phyloP scores from a whole-genome alignment of 2,113 vertebrate genomes.

The Speoplatyrhinus poulsoni region DNA sequence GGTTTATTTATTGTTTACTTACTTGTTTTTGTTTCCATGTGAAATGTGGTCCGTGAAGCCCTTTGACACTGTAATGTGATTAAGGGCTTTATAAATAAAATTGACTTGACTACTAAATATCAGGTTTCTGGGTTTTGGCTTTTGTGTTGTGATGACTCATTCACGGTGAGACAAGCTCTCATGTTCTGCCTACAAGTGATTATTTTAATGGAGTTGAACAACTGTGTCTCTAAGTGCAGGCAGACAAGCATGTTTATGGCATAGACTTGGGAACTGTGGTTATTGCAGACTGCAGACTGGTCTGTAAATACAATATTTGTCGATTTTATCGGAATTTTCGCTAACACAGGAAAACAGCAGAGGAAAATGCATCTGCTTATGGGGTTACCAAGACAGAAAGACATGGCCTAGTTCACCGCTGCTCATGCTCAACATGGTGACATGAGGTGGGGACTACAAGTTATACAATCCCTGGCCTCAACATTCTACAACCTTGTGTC shows the following conservation, averaged over 20 bases:
- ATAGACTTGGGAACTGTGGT: conserved; percentile 26
- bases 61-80: too few species aligned
- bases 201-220: conserved; percentile 14
- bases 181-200: conserved; percentile 28
- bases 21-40: too few species aligned
- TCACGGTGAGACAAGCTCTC: conserved; percentile 5
- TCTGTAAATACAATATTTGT: too few species aligned
- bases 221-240: conserved; percentile 29
- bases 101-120: neutral
- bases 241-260: conserved; percentile 26
- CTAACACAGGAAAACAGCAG: neutral
- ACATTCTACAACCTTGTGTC: conserved; percentile 17
- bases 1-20: too few species aligned
- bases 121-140: neutral
- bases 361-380: neutral
- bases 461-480: conserved; percentile 45
- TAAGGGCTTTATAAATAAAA: too few species aligned
- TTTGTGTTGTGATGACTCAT: neutral
- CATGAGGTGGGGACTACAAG: conserved; percentile 40
- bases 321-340: too few species aligned
- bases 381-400: conserved; percentile 11
- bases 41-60: too few species aligned
- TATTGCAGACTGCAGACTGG: conserved; percentile 26
- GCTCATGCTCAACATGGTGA: conserved; percentile 39
- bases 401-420: conserved; percentile 21